Evolutionary conservation across 2,113 vertebrate genomes (phyloP).

Genomic region (Aphelocoma coerulescens): DNA sequence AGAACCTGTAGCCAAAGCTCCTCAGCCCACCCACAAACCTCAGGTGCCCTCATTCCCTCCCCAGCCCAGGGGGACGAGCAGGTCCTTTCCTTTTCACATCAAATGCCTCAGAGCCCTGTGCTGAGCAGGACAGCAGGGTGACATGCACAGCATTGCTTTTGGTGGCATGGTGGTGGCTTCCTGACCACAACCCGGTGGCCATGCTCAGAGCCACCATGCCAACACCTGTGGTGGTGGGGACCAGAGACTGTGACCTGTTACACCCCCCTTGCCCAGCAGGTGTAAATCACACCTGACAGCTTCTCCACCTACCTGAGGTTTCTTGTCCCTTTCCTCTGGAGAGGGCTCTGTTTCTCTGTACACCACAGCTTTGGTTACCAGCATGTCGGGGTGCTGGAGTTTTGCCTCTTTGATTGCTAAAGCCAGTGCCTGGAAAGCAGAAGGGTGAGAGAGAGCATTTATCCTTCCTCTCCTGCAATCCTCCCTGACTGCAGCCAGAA

Average conservation of each 20-base stretch:
- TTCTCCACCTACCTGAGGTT: slow-evolving; percentile 78
- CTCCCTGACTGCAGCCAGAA: neutral
- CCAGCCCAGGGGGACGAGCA: neutral
- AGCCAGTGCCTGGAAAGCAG: slow-evolving; percentile 83
- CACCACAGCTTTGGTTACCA: slow-evolving; percentile 98
- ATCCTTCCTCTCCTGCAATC: neutral
- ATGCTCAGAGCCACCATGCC: neutral
- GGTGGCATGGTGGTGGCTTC: neutral
- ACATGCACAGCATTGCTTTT: neutral
- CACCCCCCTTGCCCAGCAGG: neutral
- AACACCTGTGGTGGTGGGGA: neutral
- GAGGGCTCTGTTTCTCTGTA: slow-evolving; percentile 97
- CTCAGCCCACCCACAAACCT: neutral
- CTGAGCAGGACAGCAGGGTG: neutral
- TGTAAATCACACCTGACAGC: neutral
- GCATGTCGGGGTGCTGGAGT: slow-evolving; percentile 97
- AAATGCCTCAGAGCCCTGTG: neutral
- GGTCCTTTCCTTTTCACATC: neutral
- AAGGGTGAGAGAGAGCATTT: neutral
- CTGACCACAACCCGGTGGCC: neutral
- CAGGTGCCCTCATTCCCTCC: neutral
- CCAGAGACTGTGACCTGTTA: neutral
- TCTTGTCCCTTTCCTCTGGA: slow-evolving; percentile 87
- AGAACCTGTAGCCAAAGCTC: neutral
- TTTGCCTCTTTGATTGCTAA: slow-evolving; percentile 98